Conservation (phyloP, 92 coral and sea anemone genomes). For the Bergia puertoricense region DNA sequence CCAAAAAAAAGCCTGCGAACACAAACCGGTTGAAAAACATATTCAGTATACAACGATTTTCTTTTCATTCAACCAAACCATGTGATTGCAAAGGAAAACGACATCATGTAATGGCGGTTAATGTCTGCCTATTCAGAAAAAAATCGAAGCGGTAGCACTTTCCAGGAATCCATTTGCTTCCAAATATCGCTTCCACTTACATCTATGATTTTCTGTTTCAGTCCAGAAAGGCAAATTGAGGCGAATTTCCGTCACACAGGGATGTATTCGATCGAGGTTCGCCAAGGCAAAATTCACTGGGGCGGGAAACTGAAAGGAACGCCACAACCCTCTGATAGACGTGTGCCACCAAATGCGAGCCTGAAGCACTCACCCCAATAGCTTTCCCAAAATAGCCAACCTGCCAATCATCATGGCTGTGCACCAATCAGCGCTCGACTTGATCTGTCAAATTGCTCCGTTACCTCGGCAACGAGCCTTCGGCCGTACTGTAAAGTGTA, state of each 20-base stretch:
- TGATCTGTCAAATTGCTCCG: slow-evolving; percentile 69
- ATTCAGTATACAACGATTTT: slow-evolving; percentile 59
- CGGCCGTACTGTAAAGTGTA: slow-evolving; percentile 83
- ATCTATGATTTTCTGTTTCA: slow-evolving; percentile 51
- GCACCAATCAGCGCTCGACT: slow-evolving; percentile 73
- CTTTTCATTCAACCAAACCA: slow-evolving; percentile 79
- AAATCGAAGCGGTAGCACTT: slow-evolving; percentile 32
- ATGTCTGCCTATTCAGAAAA: slow-evolving; percentile 70
- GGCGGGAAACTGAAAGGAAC: slow-evolving; percentile 98
- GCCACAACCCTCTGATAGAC: slow-evolving; percentile 98
- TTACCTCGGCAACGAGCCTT: slow-evolving; percentile 83
- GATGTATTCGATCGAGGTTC: slow-evolving; percentile 77
- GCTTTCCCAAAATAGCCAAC: slow-evolving; percentile 82
- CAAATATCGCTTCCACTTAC: slow-evolving; percentile 38
- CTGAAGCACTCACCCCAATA: slow-evolving; percentile 74
- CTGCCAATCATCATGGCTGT: slow-evolving; percentile 81
- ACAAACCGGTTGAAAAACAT: slow-evolving; percentile 41
- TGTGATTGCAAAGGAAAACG: slow-evolving; percentile 90
- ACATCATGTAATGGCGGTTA: slow-evolving; percentile 95
- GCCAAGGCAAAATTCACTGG: slow-evolving; percentile 85
- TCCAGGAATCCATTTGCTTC: slow-evolving; percentile 24
- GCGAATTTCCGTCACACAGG: slow-evolving; percentile 78
- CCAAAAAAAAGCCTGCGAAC: slow-evolving; percentile 36
- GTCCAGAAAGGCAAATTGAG: slow-evolving; percentile 60
- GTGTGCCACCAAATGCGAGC: slow-evolving; percentile 89